Conservation (phyloP, 2,113 vertebrate species). For the Pholis gunnellus region DNA sequence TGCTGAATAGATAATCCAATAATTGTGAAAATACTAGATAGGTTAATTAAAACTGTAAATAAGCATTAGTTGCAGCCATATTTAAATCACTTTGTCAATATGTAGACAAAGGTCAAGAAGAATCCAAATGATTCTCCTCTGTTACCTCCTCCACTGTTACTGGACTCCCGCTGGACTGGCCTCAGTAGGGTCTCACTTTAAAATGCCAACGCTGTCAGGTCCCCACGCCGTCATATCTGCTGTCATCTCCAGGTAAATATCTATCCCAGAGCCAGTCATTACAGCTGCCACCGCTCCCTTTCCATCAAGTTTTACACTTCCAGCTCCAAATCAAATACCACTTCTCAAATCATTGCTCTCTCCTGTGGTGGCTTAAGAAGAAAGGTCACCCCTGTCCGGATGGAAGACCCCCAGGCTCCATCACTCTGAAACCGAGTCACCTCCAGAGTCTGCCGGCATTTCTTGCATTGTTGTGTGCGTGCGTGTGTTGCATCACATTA, state of each 20-base stretch:
- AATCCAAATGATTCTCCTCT: constrained; percentile 21
- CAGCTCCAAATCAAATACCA: constrained; percentile 5
- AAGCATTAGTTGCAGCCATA: too few species aligned
- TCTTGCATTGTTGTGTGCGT: background rate
- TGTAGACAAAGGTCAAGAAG: background rate
- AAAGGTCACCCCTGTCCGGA: constrained; percentile 41
- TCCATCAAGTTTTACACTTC: constrained; percentile 26
- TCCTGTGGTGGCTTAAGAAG: background rate
- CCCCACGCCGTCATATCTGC: constrained; percentile 22
- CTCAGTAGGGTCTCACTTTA: constrained; percentile 46
- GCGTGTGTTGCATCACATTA: constrained; percentile 20
- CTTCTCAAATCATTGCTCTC: constrained; percentile 9
- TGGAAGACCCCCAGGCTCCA: constrained; percentile 20
- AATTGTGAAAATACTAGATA: background rate
- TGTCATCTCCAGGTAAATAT: constrained; percentile 52
- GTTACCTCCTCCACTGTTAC: constrained; percentile 22
- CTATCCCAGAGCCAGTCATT: constrained; percentile 24
- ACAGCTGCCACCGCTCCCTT: background rate
- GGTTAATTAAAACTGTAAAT: too few species aligned
- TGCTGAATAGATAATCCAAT: background rate
- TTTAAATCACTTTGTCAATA: too few species aligned
- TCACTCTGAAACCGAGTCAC: constrained; percentile 22
- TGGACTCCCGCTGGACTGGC: constrained; percentile 40
- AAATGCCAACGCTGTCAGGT: constrained; percentile 71
- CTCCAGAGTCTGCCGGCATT: background rate